phyloP scores from a whole-genome alignment of 2,113 vertebrate species.

The Ifrita kowaldi region DNA sequence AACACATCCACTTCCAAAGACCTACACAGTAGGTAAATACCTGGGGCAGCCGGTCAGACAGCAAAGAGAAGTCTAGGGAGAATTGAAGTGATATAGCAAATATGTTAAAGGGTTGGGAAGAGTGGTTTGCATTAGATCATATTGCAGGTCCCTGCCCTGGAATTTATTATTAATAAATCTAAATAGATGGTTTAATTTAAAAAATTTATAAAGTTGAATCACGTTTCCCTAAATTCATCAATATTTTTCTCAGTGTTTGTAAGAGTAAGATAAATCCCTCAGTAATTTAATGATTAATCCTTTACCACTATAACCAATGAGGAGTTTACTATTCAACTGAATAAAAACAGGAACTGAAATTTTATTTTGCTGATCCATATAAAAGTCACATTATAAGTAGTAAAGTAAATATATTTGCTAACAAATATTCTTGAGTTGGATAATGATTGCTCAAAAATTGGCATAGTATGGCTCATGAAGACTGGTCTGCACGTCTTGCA shows the following conservation, averaged over 20 bases:
- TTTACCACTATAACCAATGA: not conserved
- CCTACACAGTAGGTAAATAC: not conserved
- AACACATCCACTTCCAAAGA: not conserved
- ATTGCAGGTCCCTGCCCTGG: not conserved
- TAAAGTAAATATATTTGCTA: not conserved
- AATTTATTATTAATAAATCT: not conserved
- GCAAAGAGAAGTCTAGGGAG: not conserved
- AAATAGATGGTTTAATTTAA: not conserved
- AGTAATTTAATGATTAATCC: not conserved
- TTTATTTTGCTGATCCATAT: not conserved
- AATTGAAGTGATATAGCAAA: not conserved
- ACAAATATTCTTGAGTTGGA: not conserved
- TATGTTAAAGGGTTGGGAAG: not conserved
- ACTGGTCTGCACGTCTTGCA: not conserved
- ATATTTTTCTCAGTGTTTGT: not conserved
- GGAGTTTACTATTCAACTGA: not conserved
- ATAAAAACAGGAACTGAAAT: not conserved
- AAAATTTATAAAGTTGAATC: not conserved
- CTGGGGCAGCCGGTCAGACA: not conserved
- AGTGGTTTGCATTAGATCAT: not conserved
- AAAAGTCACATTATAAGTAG: not conserved
- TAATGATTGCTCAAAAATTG: not conserved
- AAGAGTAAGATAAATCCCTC: not conserved
- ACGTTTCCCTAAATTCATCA: not conserved
- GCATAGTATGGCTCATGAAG: accelerated